phyloP scores from a whole-genome alignment of 2,888 invertebrate genomes.

The Eilema depressum region DNA sequence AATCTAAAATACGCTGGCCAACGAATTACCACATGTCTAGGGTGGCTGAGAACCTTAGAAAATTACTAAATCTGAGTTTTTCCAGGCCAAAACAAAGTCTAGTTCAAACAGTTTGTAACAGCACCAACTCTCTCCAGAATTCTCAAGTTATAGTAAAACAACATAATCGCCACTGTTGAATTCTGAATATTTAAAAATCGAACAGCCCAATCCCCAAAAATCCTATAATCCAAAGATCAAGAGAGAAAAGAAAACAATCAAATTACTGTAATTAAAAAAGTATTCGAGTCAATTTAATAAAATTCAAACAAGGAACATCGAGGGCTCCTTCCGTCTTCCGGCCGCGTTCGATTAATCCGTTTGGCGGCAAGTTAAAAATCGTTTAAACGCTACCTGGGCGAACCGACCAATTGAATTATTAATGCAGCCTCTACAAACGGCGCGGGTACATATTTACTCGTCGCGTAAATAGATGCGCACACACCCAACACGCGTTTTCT shows the following conservation, averaged over 20 bases:
- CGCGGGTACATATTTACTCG: conserved; percentile 86
- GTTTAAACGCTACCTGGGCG: conserved; percentile 84
- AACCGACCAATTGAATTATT: conserved; percentile 86
- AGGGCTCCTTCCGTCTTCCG: conserved; percentile 36
- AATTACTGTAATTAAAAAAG: conserved; percentile 55
- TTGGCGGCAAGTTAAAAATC: conserved; percentile 84
- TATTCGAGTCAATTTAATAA: conserved; percentile 54
- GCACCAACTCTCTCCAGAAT: too few relatives aligned
- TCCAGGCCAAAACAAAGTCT: too few relatives aligned
- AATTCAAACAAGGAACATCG: conserved; percentile 48
- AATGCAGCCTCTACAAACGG: conserved; percentile 86
- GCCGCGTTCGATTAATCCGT: conserved; percentile 78
- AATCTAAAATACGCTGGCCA: too few relatives aligned
- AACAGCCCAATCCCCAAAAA: conserved; percentile 38
- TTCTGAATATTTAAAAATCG: conserved; percentile 23
- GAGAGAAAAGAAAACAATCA: conserved; percentile 47
- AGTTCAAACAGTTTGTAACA: neutral
- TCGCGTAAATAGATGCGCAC: conserved; percentile 87
- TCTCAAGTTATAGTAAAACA: too few relatives aligned
- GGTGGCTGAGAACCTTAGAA: too few relatives aligned
- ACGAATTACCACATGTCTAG: too few relatives aligned
- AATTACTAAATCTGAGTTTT: too few relatives aligned
- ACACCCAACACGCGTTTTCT: conserved; percentile 85
- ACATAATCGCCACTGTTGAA: neutral
- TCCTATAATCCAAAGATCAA: conserved; percentile 46